phyloP scores from a whole-genome alignment of 2,113 vertebrate genomes.

The Eptatretus burgeri region DNA sequence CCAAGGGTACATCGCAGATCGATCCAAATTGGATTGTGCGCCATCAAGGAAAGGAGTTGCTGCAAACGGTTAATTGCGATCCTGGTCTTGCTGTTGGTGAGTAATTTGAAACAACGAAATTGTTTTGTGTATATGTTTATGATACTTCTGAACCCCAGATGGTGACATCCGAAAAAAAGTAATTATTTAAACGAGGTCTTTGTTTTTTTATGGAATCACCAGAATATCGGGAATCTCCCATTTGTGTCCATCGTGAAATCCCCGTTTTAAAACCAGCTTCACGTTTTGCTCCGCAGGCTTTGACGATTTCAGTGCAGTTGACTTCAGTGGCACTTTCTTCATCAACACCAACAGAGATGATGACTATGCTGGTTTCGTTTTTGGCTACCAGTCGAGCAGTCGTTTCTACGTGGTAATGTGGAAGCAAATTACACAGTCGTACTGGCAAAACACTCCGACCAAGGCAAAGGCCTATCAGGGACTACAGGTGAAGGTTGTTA shows the following conservation, averaged over 20 bases:
- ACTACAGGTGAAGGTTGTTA: conserved; percentile 84
- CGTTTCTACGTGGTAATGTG: conserved; percentile 98
- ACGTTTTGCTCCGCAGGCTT: conserved; percentile 24
- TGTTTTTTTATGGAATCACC: not conserved
- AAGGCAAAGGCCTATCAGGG: conserved; percentile 84
- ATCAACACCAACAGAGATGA: conserved; percentile 90
- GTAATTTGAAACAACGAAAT: conserved; percentile 11
- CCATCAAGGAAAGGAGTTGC: conserved; percentile 86
- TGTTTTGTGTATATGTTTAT: too few relatives aligned
- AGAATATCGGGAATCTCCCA: too few relatives aligned
- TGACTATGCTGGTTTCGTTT: conserved; percentile 88
- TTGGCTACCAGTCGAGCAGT: conserved; percentile 87
- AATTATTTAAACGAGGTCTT: not conserved
- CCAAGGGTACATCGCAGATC: conserved; percentile 81
- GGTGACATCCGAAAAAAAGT: not conserved
- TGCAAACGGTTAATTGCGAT: conserved; percentile 95
- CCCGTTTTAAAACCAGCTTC: too few relatives aligned
- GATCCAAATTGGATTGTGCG: conserved; percentile 97
- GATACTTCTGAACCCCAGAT: too few relatives aligned
- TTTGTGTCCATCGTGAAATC: too few relatives aligned
- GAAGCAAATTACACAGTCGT: conserved; percentile 94
- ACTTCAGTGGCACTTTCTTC: conserved; percentile 96
- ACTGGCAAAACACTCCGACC: conserved; percentile 65
- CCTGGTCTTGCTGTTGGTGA: conserved; percentile 84
- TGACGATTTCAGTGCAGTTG: conserved; percentile 83